A percentile compares a stretch with the other conserved stretches of the same genome.
Conservation (phyloP, 1,140 invertebrate genomes). For the Euglossa dilemma region DNA sequence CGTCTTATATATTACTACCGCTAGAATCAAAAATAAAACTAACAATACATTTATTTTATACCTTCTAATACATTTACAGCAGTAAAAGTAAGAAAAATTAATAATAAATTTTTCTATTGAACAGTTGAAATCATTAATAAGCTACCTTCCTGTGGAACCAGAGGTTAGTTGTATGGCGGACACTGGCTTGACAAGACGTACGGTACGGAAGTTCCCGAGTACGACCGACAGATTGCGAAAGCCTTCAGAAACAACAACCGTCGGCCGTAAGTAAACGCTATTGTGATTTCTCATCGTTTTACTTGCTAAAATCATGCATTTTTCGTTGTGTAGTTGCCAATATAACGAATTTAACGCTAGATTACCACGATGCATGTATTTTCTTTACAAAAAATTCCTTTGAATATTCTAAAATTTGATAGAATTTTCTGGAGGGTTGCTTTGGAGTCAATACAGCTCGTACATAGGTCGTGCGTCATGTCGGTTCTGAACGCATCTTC, state of each 20-base stretch:
- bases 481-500: conserved; percentile 63
- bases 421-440: conserved; percentile 58
- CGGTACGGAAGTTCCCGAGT: conserved; percentile 71
- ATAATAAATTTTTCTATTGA: conserved; percentile 24
- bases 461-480: conserved; percentile 71
- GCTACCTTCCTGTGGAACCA: not conserved
- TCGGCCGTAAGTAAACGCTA: conserved; percentile 80
- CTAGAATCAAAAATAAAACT: conserved; percentile 56
- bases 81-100: not conserved
- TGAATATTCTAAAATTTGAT: not conserved
- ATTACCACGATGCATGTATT: conserved; percentile 17
- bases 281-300: conserved; percentile 69
- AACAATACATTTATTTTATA: not conserved
- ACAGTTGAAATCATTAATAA: not conserved
- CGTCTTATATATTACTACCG: conserved; percentile 63
- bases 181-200: conserved; percentile 57
- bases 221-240: conserved; percentile 78
- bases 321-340: conserved; percentile 7
- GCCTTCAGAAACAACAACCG: conserved; percentile 81
- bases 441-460: conserved; percentile 50
- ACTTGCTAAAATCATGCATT: conserved; percentile 48
- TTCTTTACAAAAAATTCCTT: not conserved
- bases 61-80: not conserved
- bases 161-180: conserved; percentile 47
- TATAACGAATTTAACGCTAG: conserved; percentile 20